Conservation (phyloP, 2,888 invertebrate genomes). For the Cantharis nigra region DNA sequence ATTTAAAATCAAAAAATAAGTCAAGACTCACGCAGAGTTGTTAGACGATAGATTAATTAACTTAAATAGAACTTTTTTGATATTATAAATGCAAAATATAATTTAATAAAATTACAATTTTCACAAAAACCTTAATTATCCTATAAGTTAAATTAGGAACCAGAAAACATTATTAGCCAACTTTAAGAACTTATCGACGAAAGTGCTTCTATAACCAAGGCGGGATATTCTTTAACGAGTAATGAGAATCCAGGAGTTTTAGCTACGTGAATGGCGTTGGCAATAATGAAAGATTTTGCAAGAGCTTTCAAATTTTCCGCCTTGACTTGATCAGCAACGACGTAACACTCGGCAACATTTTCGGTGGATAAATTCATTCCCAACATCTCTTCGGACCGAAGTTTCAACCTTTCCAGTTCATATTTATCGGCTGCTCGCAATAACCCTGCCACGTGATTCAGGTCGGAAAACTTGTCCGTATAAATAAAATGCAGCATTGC, state of each 20-base stretch:
- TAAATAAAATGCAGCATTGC: background rate
- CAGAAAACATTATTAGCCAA: no score
- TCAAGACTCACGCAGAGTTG: no score
- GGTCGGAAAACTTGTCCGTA: background rate
- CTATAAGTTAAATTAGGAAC: no score
- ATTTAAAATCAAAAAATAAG: no score
- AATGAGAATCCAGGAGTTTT: background rate
- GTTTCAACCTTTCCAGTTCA: background rate
- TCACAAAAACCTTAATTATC: no score
- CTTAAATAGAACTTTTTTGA: no score
- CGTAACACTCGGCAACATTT: background rate
- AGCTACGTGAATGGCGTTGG: background rate
- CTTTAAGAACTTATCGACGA: background rate
- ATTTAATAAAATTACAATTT: no score
- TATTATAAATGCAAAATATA: no score
- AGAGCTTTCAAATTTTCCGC: background rate
- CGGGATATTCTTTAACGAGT: background rate
- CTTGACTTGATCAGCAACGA: background rate
- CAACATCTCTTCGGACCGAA: background rate
- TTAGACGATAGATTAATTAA: no score
- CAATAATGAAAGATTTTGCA: background rate
- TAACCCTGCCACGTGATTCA: background rate
- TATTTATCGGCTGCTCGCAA: background rate
- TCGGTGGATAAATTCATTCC: background rate
- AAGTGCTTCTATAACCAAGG: background rate